Evolutionary conservation across 2,888 invertebrate genomes (phyloP).

Genomic region (Lasioglossum figueresi): DNA sequence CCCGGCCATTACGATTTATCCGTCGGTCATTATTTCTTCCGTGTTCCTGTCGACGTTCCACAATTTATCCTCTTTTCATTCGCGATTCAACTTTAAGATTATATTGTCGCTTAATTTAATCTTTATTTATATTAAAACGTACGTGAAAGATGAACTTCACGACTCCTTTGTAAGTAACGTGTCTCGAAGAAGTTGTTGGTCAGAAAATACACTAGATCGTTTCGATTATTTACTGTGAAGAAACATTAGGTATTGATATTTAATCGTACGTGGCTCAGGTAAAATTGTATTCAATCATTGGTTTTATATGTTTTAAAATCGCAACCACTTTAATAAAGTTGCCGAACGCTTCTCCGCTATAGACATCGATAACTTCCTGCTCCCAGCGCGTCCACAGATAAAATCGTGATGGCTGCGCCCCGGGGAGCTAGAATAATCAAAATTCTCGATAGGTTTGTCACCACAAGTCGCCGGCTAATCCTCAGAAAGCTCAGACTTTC

Average conservation of each 20-base stretch:
- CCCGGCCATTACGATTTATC: conserved; percentile 10
- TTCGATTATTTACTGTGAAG: not conserved
- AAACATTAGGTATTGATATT: not conserved
- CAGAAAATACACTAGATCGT: no score
- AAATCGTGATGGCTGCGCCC: conserved; percentile 23
- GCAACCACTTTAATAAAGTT: not conserved
- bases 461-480: conserved; percentile 58
- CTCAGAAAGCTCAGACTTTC: conserved; percentile 54
- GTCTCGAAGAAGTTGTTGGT: not conserved
- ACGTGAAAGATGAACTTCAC: no score
- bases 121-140: not conserved
- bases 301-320: not conserved
- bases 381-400: not conserved
- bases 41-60: not conserved
- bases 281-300: not conserved
- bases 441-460: conserved; percentile 43
- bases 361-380: not conserved
- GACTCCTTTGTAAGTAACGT: not conserved
- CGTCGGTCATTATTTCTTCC: not conserved
- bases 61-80: not conserved
- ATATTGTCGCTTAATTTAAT: not conserved
- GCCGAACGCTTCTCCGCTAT: not conserved
- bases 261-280: no score
- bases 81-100: no score
- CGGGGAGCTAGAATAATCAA: conserved; percentile 39